Evolutionary conservation across 1,140 invertebrate species (phyloP).

Genomic region (Musca vetustissima): DNA sequence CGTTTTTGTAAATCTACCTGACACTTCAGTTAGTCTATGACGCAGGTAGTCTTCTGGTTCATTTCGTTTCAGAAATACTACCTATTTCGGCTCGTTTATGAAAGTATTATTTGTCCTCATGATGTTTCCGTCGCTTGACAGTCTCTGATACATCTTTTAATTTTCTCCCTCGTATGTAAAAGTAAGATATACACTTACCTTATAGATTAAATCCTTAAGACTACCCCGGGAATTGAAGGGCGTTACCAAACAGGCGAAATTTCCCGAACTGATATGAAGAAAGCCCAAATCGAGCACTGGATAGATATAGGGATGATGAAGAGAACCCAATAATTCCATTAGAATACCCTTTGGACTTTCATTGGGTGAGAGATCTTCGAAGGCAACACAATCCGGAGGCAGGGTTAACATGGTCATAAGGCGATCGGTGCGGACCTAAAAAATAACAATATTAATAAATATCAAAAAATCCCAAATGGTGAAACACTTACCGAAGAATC

Average conservation of each 20-base stretch:
- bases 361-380: constrained; percentile 57
- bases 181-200: too few species aligned
- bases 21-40: too few species aligned
- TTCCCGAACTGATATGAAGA: constrained; percentile 59
- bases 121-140: too few species aligned
- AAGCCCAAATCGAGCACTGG: constrained; percentile 81
- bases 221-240: constrained; percentile 82
- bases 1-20: too few species aligned
- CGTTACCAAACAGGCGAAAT: constrained; percentile 71
- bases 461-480: neutral
- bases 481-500: constrained; percentile 60
- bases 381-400: constrained; percentile 60
- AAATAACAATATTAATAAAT: neutral
- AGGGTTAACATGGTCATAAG: constrained; percentile 77
- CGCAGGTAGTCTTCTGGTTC: too few species aligned
- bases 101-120: too few species aligned
- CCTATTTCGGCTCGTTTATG: too few species aligned
- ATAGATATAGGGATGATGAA: constrained; percentile 91
- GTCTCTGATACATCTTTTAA: too few species aligned
- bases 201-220: constrained; percentile 86
- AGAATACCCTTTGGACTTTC: constrained; percentile 62
- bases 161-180: too few species aligned
- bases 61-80: too few species aligned
- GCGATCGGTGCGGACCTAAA: constrained; percentile 68
- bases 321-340: constrained; percentile 77